A percentile compares a stretch with the other conserved stretches of the same genome.
phyloP scores from a whole-genome alignment of 23 tunicate genomes.

The Clavelina lepadiformis region DNA sequence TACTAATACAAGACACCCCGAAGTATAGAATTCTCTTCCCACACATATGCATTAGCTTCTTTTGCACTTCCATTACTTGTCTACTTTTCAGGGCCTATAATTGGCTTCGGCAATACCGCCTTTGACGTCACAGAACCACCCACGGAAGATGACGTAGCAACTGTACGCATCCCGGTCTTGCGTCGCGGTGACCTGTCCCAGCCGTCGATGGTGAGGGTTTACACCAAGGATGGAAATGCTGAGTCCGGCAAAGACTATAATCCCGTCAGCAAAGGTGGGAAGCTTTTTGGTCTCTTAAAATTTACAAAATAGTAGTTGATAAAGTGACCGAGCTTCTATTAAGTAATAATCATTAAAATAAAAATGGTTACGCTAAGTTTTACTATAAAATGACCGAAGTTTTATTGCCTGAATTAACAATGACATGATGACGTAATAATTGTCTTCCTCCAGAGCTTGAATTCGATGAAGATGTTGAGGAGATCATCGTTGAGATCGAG shows the following conservation, averaged over 20 bases:
- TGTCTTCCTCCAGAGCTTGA: constrained; percentile 31
- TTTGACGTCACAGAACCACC: constrained; percentile 89
- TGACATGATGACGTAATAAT: too few species aligned
- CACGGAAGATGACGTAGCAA: constrained; percentile 57
- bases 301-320: too few species aligned
- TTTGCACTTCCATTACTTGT: too few species aligned
- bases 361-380: too few species aligned
- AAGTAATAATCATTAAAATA: too few species aligned
- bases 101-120: constrained; percentile 74
- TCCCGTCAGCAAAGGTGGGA: constrained; percentile 83
- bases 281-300: too few species aligned
- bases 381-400: too few species aligned
- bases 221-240: constrained; percentile 98
- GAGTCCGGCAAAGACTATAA: constrained; percentile 86
- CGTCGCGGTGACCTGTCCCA: constrained; percentile 71
- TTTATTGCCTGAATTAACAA: too few species aligned
- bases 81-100: constrained; percentile 66
- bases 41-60: too few species aligned
- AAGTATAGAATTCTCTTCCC: too few species aligned
- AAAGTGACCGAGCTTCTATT: too few species aligned
- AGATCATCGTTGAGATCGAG: constrained; percentile 70
- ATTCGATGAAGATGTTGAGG: constrained; percentile 50
- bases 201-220: constrained; percentile 61
- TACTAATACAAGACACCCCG: too few species aligned
- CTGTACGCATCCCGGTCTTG: constrained; percentile 57